These are phyloP conservation scores for Perdita meconis DNA, from an alignment of 2,888 invertebrate genomes.

Conservation along the genomic window DNA sequence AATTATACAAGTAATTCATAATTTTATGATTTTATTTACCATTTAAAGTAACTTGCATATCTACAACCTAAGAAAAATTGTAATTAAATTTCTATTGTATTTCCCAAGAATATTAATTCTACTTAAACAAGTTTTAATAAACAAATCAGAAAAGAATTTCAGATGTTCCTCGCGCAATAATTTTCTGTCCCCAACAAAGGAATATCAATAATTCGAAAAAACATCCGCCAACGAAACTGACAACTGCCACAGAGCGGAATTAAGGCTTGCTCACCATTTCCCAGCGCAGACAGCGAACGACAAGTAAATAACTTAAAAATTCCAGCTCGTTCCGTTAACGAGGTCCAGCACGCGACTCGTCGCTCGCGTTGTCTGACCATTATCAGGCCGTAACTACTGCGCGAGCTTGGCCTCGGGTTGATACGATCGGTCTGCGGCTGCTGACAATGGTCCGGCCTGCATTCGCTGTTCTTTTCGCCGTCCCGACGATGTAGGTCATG, in stretches of 20 bases:
- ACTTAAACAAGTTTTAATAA: too few relatives aligned
- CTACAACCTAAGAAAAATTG: too few relatives aligned
- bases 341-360: conserved; percentile 51
- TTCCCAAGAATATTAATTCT: too few relatives aligned
- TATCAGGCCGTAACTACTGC: conserved; percentile 62
- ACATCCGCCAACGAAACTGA: background rate
- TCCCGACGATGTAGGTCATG: conserved; percentile 65
- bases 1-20: too few relatives aligned
- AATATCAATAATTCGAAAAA: background rate
- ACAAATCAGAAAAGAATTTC: too few relatives aligned
- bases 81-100: too few relatives aligned
- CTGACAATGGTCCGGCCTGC: conserved; percentile 61
- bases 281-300: background rate
- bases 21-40: too few relatives aligned
- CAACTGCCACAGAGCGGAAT: background rate
- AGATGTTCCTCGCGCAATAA: too few relatives aligned
- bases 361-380: conserved; percentile 51
- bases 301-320: conserved; percentile 57
- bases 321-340: conserved; percentile 30
- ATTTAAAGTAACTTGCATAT: too few relatives aligned
- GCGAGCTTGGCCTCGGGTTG: conserved; percentile 55
- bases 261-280: background rate
- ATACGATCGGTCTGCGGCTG: conserved; percentile 62
- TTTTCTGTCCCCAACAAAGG: too few relatives aligned
- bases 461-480: conserved; percentile 68